phyloP scores from a whole-genome alignment of 1,140 invertebrate genomes.

The Fopius arisanus region DNA sequence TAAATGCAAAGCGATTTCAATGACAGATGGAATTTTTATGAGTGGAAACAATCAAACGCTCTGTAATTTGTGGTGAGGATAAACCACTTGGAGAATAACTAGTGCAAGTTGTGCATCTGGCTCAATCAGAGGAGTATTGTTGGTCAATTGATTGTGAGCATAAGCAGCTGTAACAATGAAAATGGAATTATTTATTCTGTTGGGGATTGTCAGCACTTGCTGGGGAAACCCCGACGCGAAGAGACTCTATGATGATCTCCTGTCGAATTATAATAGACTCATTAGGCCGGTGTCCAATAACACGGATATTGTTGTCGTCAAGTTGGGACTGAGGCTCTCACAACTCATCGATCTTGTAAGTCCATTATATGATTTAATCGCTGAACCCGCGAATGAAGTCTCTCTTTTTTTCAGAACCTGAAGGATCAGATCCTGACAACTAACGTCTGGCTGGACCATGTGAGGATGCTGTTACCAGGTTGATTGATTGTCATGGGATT shows the following conservation, averaged over 20 bases:
- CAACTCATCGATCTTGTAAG: slow-evolving; percentile 95
- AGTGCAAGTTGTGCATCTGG: too few relatives aligned
- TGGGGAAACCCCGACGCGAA: slow-evolving; percentile 87
- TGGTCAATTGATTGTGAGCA: not conserved
- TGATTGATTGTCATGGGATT: slow-evolving; percentile 11
- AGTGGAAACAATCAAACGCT: not conserved
- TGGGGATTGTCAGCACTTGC: slow-evolving; percentile 39
- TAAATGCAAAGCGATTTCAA: not conserved
- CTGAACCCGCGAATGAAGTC: slow-evolving; percentile 30
- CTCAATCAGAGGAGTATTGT: too few relatives aligned
- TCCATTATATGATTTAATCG: slow-evolving; percentile 9
- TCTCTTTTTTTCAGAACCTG: slow-evolving; percentile 80
- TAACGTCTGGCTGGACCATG: slow-evolving; percentile 95
- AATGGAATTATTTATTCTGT: slow-evolving; percentile 44
- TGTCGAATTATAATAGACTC: slow-evolving; percentile 95
- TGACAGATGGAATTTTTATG: not conserved
- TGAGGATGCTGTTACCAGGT: slow-evolving; percentile 67
- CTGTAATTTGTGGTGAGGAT: too few relatives aligned
- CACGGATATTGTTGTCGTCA: slow-evolving; percentile 91
- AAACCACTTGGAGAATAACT: too few relatives aligned
- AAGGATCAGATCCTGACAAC: slow-evolving; percentile 97
- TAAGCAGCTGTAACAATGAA: slow-evolving; percentile 32
- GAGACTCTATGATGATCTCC: slow-evolving; percentile 91
- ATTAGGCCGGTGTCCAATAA: slow-evolving; percentile 93
- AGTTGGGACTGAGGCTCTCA: slow-evolving; percentile 88